Evolutionary conservation across 2,113 vertebrate species (phyloP), one percentile per base, ranked within the genome.

Genomic region (Prionailurus bengalensis): DNA sequence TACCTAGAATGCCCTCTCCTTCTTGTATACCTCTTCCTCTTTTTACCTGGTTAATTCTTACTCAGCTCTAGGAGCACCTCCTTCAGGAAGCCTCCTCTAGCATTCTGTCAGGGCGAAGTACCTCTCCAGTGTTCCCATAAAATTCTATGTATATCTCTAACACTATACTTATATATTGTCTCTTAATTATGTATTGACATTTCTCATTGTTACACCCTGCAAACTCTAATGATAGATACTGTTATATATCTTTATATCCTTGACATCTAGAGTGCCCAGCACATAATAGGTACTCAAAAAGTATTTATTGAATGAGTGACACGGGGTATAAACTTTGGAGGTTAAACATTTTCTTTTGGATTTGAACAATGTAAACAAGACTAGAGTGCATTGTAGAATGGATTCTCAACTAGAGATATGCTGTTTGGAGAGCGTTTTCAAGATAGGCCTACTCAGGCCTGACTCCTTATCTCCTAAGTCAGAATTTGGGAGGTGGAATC

Each of bases 341-440:
- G 23, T 73, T 96, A 66, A 86, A 93, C 39, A 81, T 68, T 96
- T 94, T 86, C 66, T 96, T 94, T 82, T 92, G 91, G 21, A 74
- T 92, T 89, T 94, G 45, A 76, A 66, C 63, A 81, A 16, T 84
- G 19, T 92, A 74, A 87, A 25, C 5, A 90, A 91, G 88, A 76
- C 51, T 79, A 65, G 25, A 73, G 66, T 85, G 39, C 51, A 5
- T 83, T 92, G 88, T 86, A 68, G 19, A 89, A 73, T 15, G 21
- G 14, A 25, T 95, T 89, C 65, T 93, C 63, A 93, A 36, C 33
- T 48, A 91, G 51, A 7, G 21, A 61, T 89, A 11, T 66, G 29
- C 25, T 80, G 4, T 86, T 48, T 63, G 45, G 42, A 13, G 78
- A 68, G 7, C 48, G 83, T 97, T 96, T 93, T 78, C 13, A 93